Evolutionary conservation across 2,113 vertebrate genomes (phyloP).

Genomic region (human): DNA sequence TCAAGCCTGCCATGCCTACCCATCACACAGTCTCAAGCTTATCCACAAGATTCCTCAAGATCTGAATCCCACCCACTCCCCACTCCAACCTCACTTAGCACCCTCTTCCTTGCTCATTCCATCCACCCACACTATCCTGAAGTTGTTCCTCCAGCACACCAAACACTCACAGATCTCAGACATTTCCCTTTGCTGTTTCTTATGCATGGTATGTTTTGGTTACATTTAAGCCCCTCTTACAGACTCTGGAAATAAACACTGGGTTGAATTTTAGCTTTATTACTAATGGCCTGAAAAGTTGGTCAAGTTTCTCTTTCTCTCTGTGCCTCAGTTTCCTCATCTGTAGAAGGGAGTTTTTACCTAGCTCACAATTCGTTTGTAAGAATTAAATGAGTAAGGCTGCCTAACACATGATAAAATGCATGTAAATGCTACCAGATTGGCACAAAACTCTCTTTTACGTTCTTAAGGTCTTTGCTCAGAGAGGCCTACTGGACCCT

Average conservation of each 20-base stretch:
- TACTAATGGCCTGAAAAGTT: neutral
- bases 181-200: neutral
- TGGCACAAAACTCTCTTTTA: neutral
- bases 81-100: too few species aligned
- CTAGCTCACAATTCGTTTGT: neutral
- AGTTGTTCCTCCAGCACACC: accelerated
- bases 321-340: neutral
- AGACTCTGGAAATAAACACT: neutral
- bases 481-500: neutral
- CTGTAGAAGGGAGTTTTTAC: neutral
- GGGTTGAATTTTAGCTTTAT: neutral
- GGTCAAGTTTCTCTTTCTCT: neutral
- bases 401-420: too few species aligned
- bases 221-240: neutral
- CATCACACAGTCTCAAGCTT: neutral
- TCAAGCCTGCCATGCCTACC: neutral
- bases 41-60: neutral
- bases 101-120: neutral
- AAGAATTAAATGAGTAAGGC: neutral
- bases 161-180: too few species aligned
- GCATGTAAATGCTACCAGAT: neutral
- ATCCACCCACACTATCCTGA: too few species aligned
- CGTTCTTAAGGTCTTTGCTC: neutral
- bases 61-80: neutral
- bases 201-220: neutral